A percentile compares a stretch with the other conserved stretches of the same genome.
Conservation (phyloP, 2,113 vertebrate species). For the Brachypteracias leptosomus region DNA sequence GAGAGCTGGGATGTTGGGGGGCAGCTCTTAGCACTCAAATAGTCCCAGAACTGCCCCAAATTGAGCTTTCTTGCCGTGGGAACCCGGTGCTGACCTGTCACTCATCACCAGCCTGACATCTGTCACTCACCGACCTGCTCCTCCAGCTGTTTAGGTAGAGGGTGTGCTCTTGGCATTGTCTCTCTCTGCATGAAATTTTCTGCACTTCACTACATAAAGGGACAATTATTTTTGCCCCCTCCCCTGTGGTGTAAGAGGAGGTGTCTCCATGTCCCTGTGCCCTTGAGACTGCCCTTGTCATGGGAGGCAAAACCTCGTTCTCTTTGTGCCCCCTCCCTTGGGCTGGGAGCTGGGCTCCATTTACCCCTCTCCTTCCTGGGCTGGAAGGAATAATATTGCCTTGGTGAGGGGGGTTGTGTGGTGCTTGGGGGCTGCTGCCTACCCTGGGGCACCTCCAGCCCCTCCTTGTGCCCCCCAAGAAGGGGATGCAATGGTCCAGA, state of each 20-base stretch:
- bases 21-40: background rate
- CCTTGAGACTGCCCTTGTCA: background rate
- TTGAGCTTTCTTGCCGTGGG: background rate
- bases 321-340: background rate
- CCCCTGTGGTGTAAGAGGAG: background rate
- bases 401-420: background rate
- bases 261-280: background rate
- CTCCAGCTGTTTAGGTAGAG: background rate
- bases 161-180: background rate
- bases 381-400: background rate
- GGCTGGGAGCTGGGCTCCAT: background rate
- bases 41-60: rapidly evolving
- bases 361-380: rapidly evolving
- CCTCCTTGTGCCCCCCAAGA: background rate
- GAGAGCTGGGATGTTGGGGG: background rate
- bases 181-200: background rate
- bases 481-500: rapidly evolving
- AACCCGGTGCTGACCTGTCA: background rate
- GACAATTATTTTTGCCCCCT: rapidly evolving
- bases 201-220: background rate
- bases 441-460: background rate
- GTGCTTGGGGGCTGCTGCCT: background rate
- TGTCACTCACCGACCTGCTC: background rate
- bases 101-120: background rate
- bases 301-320: background rate